These are phyloP conservation scores for Parotia lawesii DNA, from an alignment of 2,113 vertebrate species.

Conservation along the genomic window DNA sequence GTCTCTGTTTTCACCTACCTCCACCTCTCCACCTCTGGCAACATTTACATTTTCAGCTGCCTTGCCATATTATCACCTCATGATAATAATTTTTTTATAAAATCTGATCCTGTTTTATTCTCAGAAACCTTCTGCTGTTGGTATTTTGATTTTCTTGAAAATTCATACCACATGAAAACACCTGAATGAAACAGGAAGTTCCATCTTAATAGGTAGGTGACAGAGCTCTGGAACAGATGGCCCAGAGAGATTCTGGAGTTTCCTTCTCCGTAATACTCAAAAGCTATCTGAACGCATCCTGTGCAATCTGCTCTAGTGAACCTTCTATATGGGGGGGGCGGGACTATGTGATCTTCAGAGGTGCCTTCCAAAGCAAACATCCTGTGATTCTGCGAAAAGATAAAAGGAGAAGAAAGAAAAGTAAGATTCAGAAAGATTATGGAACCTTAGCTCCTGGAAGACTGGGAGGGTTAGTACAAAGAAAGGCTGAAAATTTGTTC, in stretches of 20 bases:
- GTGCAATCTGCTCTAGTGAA: neutral
- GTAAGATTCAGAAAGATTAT: neutral
- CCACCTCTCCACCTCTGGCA: neutral
- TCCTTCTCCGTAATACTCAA: neutral
- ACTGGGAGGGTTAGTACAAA: neutral
- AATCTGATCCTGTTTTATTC: neutral
- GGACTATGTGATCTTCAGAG: neutral
- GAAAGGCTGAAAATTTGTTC: neutral
- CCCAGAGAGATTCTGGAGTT: neutral
- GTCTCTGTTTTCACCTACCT: neutral
- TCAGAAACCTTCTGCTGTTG: neutral
- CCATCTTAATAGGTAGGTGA: neutral
- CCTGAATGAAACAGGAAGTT: neutral
- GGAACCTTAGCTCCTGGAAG: neutral
- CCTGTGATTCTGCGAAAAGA: neutral
- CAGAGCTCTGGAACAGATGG: neutral
- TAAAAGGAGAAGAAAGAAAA: neutral
- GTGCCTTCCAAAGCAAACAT: neutral
- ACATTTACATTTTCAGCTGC: neutral
- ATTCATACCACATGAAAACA: neutral
- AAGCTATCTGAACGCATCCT: neutral
- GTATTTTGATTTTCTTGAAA: neutral
- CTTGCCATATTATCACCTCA: neutral
- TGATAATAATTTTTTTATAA: neutral
- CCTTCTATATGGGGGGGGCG: accelerated